Evolutionary conservation across 2,888 invertebrate genomes (phyloP).

Genomic region (Choristoneura rosaceana): DNA sequence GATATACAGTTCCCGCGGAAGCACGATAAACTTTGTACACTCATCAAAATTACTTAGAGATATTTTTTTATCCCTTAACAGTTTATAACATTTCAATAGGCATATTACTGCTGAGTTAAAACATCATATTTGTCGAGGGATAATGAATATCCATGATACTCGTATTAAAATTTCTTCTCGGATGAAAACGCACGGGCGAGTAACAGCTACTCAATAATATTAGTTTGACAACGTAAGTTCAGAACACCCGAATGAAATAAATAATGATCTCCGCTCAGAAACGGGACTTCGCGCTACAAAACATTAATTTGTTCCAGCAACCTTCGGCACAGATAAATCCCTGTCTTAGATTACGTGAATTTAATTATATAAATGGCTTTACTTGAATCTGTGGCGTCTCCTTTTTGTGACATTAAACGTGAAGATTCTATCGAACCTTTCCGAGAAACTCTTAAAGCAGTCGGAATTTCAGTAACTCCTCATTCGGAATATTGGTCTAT

Average conservation of each 20-base stretch:
- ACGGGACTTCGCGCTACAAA: not conserved
- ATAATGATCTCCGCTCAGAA: not conserved
- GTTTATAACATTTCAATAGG: too few species aligned
- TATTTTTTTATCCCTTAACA: too few species aligned
- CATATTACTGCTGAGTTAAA: too few species aligned
- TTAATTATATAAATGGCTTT: constrained; percentile 52
- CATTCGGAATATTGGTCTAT: constrained; percentile 6
- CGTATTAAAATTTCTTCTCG: too few species aligned
- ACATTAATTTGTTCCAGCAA: constrained; percentile 28
- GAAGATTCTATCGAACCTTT: constrained; percentile 27
- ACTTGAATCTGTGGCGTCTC: constrained; percentile 48
- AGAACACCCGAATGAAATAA: not conserved
- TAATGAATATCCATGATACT: too few species aligned
- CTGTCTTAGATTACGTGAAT: constrained; percentile 47
- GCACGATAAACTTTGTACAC: too few species aligned
- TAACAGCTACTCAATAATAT: too few species aligned
- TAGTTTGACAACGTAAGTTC: too few species aligned
- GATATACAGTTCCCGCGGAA: too few species aligned
- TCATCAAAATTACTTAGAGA: too few species aligned
- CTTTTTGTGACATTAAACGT: constrained; percentile 40
- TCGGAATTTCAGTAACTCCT: not conserved
- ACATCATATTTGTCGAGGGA: too few species aligned
- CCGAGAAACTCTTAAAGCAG: not conserved
- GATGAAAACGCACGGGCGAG: too few species aligned
- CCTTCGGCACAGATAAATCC: constrained; percentile 43